phyloP scores from a whole-genome alignment of 2,888 invertebrate species.

The Sturmia bella region DNA sequence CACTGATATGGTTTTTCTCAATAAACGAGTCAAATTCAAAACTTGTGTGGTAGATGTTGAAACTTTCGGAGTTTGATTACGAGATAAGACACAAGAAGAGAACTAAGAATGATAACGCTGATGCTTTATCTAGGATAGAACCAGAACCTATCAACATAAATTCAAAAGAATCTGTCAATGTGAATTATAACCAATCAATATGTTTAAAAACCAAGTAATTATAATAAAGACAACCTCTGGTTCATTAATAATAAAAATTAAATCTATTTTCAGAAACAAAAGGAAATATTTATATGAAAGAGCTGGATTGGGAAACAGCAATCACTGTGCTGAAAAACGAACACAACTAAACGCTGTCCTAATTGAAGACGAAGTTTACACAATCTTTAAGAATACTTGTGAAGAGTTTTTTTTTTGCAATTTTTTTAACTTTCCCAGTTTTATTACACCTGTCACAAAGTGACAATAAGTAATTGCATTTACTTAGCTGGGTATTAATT shows the following conservation, averaged over 20 bases:
- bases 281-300: not conserved
- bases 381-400: slow-evolving; percentile 6
- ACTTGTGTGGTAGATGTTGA: not conserved
- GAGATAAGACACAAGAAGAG: not conserved
- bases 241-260: not conserved
- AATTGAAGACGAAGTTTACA: slow-evolving; percentile 11
- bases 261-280: not conserved
- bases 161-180: too few relatives aligned
- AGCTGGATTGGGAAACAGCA: too few relatives aligned
- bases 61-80: not conserved
- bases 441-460: too few relatives aligned
- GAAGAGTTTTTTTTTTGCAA: slow-evolving; percentile 17
- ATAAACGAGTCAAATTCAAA: not conserved
- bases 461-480: too few relatives aligned
- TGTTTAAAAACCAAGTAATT: not conserved
- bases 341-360: slow-evolving; percentile 8
- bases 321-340: not conserved
- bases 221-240: slow-evolving; percentile 1
- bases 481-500: too few relatives aligned
- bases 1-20: too few relatives aligned
- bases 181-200: slow-evolving; percentile 5
- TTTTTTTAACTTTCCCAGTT: too few relatives aligned
- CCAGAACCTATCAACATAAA: too few relatives aligned
- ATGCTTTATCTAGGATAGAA: too few relatives aligned
- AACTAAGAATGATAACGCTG: too few relatives aligned